Base-by-base conservation (phyloP, 2,113 vertebrate species). In the Struthio camelus region DNA sequence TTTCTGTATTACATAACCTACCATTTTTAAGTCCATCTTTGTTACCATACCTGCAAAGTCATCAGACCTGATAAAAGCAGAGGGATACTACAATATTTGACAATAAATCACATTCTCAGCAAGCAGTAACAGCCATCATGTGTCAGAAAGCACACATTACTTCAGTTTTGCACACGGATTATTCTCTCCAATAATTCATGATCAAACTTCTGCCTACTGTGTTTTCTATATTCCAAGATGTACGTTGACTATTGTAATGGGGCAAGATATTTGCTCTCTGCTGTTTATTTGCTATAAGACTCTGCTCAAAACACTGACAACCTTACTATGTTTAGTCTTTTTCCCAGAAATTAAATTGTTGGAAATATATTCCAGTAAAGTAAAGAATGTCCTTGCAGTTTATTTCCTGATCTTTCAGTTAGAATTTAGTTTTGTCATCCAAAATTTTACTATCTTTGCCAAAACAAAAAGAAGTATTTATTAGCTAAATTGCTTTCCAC, bases 1-100 rank as follows among this genome's bases (percentile, higher is more conserved):
- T 97, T 97, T 96, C 96, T 91, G 87, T 93, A 96, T 97, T 97
- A 91, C 93, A 91, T 94, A 97, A 96, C 90, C 79, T 34, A 90
- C 75, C 19, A 6, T 72, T 96, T 97, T 97, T 88, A 95, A 95
- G 91, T 93, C 96, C 89, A 90, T 94, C 96, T 97, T 97, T 96
- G 83, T 96, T 96, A 91, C 91, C 91, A 91, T 46, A 78, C 78
- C 95, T 86, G 80, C 89, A 93, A 97, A 97, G 95, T 67, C 96
- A 94, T 97, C 97, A 91, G 95, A 95, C 87, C 92, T 85, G 96
- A 92, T 95, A 95, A 95, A 97, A 97, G 89, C 36, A 48, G 96
- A 95, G 78, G 91, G 78, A 53, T 89, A 92, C 94, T 85, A 83
- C 90, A 84, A 71, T 87, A 89, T 90, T 77, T 85, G 94, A 91